Evolutionary conservation across 2,888 invertebrate species (phyloP).

Genomic region (Linnaemya vulpina): DNA sequence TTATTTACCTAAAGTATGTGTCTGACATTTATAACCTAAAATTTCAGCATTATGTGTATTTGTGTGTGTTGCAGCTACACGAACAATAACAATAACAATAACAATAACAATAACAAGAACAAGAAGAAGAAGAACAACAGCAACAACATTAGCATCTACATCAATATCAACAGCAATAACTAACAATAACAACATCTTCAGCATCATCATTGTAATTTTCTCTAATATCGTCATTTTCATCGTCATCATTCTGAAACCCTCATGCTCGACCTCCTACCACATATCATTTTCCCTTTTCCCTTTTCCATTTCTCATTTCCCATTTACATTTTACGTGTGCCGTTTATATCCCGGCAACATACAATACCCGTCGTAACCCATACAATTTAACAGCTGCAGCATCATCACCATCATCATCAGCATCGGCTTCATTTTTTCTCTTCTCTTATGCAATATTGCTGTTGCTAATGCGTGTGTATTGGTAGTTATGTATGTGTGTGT

Average conservation of each 20-base stretch:
- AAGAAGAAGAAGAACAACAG: no score
- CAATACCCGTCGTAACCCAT: conserved; percentile 2
- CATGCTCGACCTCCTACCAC: neutral
- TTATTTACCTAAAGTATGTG: conserved; percentile 69
- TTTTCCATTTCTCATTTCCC: conserved; percentile 1
- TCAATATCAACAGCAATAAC: conserved; percentile 56
- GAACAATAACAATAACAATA: conserved; percentile 52
- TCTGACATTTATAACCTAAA: conserved; percentile 72
- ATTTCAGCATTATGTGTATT: conserved; percentile 58
- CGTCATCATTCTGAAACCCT: conserved; percentile 54
- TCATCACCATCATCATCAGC: conserved; percentile 60
- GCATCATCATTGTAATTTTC: conserved; percentile 65
- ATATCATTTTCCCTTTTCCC: no score
- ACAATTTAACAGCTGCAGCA: conserved; percentile 45
- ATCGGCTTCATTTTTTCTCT: no score
- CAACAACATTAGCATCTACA: conserved; percentile 45
- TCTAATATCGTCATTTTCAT: conserved; percentile 58
- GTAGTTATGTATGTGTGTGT: neutral
- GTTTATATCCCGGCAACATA: neutral
- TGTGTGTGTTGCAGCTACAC: conserved; percentile 31
- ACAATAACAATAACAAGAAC: conserved; percentile 54
- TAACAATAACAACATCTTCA: conserved; percentile 63
- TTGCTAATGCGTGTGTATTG: conserved; percentile 26
- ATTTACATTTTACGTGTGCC: neutral
- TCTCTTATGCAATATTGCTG: conserved; percentile 23